These are phyloP conservation scores for Scaptomyza flava DNA, from an alignment of 2,888 invertebrate species.

Conservation along the genomic window DNA sequence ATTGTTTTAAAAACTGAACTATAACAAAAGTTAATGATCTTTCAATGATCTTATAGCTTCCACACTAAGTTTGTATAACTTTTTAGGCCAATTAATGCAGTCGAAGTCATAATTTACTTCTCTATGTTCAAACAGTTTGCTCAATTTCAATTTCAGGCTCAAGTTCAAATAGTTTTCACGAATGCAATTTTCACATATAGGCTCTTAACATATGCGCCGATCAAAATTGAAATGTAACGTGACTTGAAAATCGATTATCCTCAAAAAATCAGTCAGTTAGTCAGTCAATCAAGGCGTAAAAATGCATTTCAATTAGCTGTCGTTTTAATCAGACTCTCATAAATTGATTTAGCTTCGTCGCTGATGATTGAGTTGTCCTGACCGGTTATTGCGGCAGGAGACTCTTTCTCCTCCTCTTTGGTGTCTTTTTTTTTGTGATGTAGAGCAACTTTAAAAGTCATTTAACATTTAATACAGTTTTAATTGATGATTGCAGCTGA, in stretches of 20 bases:
- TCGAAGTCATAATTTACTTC: not conserved
- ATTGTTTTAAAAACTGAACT: no score
- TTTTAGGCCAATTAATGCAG: no score
- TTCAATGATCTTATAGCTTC: no score
- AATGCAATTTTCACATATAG: not conserved
- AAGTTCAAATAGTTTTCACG: not conserved
- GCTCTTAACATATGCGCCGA: not conserved
- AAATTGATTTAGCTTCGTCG: constrained; percentile 59
- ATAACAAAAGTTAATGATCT: no score
- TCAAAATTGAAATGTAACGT: constrained; percentile 44
- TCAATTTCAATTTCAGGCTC: not conserved
- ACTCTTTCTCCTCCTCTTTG: not conserved
- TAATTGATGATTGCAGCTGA: constrained; percentile 54
- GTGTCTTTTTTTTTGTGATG: not conserved
- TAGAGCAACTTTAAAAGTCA: constrained; percentile 58
- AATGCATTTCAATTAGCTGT: constrained; percentile 69
- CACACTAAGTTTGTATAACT: no score
- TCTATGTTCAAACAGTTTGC: not conserved
- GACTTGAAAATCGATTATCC: constrained; percentile 34
- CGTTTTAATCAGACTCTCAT: constrained; percentile 60
- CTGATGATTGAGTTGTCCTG: constrained; percentile 66
- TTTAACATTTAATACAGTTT: constrained; percentile 75
- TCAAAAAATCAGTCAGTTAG: constrained; percentile 16
- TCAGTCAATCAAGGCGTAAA: constrained; percentile 53
- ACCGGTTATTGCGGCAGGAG: constrained; percentile 45